Evolutionary conservation across 1,140 invertebrate genomes (phyloP).

Genomic region (Oryzaephilus surinamensis): DNA sequence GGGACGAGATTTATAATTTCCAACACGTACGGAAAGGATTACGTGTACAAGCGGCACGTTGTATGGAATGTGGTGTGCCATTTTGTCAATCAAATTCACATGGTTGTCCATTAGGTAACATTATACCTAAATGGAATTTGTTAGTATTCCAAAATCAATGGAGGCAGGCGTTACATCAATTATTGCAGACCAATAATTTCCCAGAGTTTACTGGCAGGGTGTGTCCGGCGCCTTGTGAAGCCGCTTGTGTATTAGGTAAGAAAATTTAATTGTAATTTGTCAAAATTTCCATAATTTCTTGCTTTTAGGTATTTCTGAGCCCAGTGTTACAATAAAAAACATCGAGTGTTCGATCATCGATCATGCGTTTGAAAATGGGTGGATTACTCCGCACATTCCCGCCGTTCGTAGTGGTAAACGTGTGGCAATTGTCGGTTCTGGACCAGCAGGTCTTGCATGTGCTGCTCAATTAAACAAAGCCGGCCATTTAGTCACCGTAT

Average conservation of each 20-base stretch:
- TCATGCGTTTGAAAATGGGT: slow-evolving; percentile 92
- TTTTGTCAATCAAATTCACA: slow-evolving; percentile 92
- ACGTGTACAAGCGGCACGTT: slow-evolving; percentile 85
- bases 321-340: slow-evolving; percentile 97
- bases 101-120: slow-evolving; percentile 95
- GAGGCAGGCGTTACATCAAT: slow-evolving; percentile 90
- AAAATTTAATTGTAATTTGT: too few species aligned
- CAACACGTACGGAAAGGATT: slow-evolving; percentile 77
- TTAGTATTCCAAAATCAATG: slow-evolving; percentile 90
- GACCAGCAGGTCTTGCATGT: slow-evolving; percentile 88
- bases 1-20: slow-evolving; percentile 95
- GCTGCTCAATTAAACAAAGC: slow-evolving; percentile 97
- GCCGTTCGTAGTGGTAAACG: slow-evolving; percentile 65
- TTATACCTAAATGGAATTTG: slow-evolving; percentile 99
- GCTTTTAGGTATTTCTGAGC: slow-evolving; percentile 82
- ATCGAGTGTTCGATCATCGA: slow-evolving; percentile 99
- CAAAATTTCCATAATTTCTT: too few species aligned
- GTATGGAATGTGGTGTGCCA: slow-evolving; percentile 99
- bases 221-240: slow-evolving; percentile 98
- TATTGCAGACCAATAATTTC: slow-evolving; percentile 98
- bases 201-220: slow-evolving; percentile 98
- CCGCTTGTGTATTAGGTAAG: slow-evolving; percentile 91
- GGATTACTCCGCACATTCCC: slow-evolving; percentile 78
- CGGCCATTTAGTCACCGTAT: slow-evolving; percentile 72
- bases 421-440: slow-evolving; percentile 90